These are phyloP conservation scores for Desmophyllum pertusum DNA, from an alignment of 92 coral and sea anemone species.

Conservation along the genomic window DNA sequence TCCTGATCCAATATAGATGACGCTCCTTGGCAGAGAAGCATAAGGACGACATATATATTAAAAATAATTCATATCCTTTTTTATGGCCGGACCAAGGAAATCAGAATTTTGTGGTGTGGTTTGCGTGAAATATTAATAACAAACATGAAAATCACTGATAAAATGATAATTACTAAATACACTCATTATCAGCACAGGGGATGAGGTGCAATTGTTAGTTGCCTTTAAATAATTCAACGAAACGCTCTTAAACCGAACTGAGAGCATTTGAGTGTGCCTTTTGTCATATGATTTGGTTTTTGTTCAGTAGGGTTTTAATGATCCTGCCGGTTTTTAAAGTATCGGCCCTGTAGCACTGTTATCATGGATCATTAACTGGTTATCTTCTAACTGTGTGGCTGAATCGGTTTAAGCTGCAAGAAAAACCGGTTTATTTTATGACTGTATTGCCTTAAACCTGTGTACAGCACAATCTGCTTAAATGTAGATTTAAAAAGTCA, in stretches of 20 bases:
- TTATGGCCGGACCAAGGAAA: background rate
- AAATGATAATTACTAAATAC: conserved; percentile 6
- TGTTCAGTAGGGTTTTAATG: background rate
- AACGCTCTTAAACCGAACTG: background rate
- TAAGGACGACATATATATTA: background rate
- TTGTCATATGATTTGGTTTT: background rate
- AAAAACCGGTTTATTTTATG: background rate
- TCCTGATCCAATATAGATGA: background rate
- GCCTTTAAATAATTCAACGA: conserved; percentile 1
- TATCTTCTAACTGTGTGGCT: background rate
- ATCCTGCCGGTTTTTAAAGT: background rate
- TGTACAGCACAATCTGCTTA: background rate
- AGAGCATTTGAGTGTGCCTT: background rate
- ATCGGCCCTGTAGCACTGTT: background rate
- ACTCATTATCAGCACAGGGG: background rate
- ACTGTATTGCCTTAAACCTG: background rate
- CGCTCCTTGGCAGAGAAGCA: background rate
- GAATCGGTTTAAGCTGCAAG: background rate
- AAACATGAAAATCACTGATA: conserved; percentile 19
- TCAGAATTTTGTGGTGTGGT: conserved; percentile 12
- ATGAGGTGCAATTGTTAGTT: background rate
- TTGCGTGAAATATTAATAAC: conserved; percentile 30
- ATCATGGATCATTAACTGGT: background rate
- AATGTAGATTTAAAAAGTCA: background rate
- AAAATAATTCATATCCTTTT: background rate